Evolutionary conservation across 1,140 invertebrate genomes (phyloP).

Genomic region (Caenorhabditis inopinata): DNA sequence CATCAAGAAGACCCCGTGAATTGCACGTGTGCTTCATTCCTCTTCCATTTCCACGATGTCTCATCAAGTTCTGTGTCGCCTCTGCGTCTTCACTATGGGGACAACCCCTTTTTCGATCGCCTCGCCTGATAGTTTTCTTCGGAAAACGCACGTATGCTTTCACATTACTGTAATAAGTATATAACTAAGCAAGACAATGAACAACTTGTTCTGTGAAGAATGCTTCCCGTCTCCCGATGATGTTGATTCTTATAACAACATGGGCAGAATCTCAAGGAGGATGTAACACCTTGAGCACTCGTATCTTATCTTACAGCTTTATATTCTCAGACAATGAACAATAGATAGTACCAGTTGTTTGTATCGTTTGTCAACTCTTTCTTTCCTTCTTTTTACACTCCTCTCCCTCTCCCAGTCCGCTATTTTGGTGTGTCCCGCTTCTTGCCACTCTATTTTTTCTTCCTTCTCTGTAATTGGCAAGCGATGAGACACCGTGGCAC

Average conservation of each 20-base stretch:
- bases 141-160: background rate
- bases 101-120: background rate
- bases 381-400: background rate
- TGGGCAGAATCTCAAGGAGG: no score
- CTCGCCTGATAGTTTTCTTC: background rate
- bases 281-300: no score
- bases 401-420: background rate
- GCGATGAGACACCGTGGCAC: background rate
- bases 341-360: slow-evolving; percentile 2
- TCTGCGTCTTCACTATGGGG: background rate
- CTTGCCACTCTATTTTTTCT: background rate
- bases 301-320: background rate
- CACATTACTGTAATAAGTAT: slow-evolving; percentile 2
- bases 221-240: no score
- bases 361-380: background rate
- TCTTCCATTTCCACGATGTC: background rate
- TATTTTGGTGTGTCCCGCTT: slow-evolving; percentile 10
- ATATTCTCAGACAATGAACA: background rate
- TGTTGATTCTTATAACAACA: no score
- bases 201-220: no score
- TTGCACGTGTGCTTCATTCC: background rate
- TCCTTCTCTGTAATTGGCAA: background rate
- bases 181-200: background rate
- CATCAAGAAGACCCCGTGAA: slow-evolving; percentile 15
- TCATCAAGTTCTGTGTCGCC: background rate